Conservation (phyloP, 2,888 invertebrate species). For the Phyllotreta cruciferae region DNA sequence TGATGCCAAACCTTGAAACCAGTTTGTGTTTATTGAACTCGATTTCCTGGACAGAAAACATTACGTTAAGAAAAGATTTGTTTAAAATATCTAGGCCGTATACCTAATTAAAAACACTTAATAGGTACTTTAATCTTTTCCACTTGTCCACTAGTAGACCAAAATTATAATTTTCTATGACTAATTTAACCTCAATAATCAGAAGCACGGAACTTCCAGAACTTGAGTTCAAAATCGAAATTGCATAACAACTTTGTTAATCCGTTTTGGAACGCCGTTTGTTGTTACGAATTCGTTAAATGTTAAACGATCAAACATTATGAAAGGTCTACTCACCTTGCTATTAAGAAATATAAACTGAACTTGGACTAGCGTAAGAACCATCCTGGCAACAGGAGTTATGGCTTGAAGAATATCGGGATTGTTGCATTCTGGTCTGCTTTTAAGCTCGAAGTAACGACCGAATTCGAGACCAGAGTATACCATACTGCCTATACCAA, state of each 20-base stretch:
- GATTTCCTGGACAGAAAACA: constrained; percentile 73
- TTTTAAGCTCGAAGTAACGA: constrained; percentile 91
- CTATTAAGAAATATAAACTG: constrained; percentile 98
- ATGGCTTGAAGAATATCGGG: constrained; percentile 84
- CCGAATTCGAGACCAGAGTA: constrained; percentile 96
- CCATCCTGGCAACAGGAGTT: constrained; percentile 91
- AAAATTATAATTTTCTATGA: no score
- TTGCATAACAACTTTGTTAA: background rate
- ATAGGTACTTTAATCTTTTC: no score
- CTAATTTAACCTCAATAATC: no score
- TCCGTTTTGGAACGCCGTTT: background rate
- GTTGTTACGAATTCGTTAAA: constrained; percentile 3
- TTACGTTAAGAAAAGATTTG: no score
- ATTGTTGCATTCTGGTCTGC: constrained; percentile 84
- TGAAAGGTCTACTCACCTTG: constrained; percentile 69
- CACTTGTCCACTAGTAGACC: no score
- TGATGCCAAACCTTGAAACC: constrained; percentile 92
- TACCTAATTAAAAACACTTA: no score
- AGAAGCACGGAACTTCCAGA: no score
- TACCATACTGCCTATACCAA: constrained; percentile 97
- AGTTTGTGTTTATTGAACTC: constrained; percentile 87
- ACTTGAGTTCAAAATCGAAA: no score
- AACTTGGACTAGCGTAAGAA: constrained; percentile 97
- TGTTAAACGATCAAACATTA: background rate
- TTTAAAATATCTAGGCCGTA: no score